Conservation (phyloP, 30 jellyfish, hydroid and myxozoan species). For the Sanderia malayensis region DNA sequence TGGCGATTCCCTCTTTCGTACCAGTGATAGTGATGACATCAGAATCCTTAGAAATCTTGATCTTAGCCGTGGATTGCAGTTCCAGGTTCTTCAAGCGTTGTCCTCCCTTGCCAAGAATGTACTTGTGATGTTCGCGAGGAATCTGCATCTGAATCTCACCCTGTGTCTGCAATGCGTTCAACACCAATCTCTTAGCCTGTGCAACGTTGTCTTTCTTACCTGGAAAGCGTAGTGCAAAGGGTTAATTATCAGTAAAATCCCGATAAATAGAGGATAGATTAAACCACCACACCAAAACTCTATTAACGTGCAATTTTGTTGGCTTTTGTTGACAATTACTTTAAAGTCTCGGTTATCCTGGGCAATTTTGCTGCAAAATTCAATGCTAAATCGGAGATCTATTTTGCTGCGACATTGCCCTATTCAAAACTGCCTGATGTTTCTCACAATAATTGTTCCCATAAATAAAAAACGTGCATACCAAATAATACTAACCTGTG, state of each 20-base stretch:
- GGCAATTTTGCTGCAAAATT: too few species aligned
- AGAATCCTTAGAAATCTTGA: constrained; percentile 79
- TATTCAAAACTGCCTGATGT: too few species aligned
- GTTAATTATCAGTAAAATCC: not conserved
- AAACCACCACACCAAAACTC: not conserved
- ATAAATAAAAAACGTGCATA: too few species aligned
- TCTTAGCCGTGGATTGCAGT: constrained; percentile 73
- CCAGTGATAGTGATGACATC: constrained; percentile 80
- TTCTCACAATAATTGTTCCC: too few species aligned
- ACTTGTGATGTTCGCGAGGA: constrained; percentile 89
- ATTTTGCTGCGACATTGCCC: too few species aligned
- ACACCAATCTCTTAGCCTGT: constrained; percentile 71
- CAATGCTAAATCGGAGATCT: too few species aligned
- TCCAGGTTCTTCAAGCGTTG: constrained; percentile 79
- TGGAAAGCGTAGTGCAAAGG: too few species aligned
- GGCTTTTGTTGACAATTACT: too few species aligned
- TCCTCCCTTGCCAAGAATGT: constrained; percentile 90
- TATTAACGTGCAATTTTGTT: too few species aligned
- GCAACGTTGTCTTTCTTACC: constrained; percentile 80
- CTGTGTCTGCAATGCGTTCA: constrained; percentile 82
- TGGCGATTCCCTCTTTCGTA: constrained; percentile 89
- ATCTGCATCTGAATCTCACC: constrained; percentile 80
- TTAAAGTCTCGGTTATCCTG: too few species aligned
- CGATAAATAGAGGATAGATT: not conserved
- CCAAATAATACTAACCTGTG: constrained; percentile 42